Evolutionary conservation across 53 echinoderm and acorn worm species (phyloP).

Genomic region (Arbacia lixula): DNA sequence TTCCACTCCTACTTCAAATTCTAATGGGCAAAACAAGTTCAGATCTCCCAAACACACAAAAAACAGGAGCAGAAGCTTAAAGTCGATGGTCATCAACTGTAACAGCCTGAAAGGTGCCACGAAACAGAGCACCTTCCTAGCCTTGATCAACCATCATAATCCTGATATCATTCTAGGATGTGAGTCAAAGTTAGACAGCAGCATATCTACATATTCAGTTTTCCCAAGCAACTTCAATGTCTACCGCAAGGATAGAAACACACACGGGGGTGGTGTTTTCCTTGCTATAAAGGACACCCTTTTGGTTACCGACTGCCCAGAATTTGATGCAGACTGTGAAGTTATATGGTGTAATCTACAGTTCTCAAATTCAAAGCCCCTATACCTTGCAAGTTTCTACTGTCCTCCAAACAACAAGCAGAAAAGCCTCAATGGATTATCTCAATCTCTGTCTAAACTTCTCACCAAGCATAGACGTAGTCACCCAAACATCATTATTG

Average conservation of each 20-base stretch:
- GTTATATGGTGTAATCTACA: constrained; percentile 41
- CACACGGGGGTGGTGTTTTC: constrained; percentile 66
- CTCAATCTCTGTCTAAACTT: background rate
- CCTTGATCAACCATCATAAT: constrained; percentile 19
- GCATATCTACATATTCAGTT: constrained; percentile 39
- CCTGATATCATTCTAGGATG: constrained; percentile 62
- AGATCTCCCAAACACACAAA: background rate
- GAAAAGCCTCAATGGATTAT: background rate
- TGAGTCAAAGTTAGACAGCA: constrained; percentile 58
- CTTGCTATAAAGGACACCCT: constrained; percentile 34
- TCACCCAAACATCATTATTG: too few relatives aligned
- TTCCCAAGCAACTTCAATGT: constrained; percentile 58
- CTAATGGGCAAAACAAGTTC: too few relatives aligned
- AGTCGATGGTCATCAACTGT: constrained; percentile 26
- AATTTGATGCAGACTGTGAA: constrained; percentile 54
- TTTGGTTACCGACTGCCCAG: constrained; percentile 24
- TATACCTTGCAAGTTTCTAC: constrained; percentile 59
- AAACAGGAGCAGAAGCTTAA: constrained; percentile 19
- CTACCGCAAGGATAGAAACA: constrained; percentile 50
- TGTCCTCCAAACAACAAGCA: constrained; percentile 4
- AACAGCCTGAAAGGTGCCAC: constrained; percentile 25
- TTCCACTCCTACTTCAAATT: background rate
- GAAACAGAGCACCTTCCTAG: constrained; percentile 4
- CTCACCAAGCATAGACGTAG: constrained; percentile 38
- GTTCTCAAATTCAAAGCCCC: constrained; percentile 33